Conservation (phyloP, 2,113 vertebrate genomes). For the Gambusia affinis region DNA sequence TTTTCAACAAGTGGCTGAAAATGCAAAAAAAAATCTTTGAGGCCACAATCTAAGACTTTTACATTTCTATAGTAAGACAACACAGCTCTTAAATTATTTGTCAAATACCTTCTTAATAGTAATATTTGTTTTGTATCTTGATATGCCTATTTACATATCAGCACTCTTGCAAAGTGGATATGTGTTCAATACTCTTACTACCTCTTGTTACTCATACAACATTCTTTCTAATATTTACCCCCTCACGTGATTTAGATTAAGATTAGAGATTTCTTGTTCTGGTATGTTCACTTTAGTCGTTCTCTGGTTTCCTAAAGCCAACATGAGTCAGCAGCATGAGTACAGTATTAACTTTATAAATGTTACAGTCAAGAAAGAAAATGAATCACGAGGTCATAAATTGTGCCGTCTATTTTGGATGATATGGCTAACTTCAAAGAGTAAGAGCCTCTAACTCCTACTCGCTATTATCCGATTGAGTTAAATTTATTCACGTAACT, state of each 20-base stretch:
- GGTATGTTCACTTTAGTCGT: neutral
- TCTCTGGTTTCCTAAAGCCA: neutral
- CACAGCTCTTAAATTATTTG: too few species aligned
- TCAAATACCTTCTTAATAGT: too few species aligned
- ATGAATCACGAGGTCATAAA: neutral
- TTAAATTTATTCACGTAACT: neutral
- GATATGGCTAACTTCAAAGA: neutral
- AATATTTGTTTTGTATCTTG: neutral
- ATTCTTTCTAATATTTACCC: constrained; percentile 45
- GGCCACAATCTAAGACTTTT: too few species aligned
- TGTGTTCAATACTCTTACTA: neutral
- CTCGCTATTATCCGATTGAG: constrained; percentile 3
- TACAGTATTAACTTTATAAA: neutral
- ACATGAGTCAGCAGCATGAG: neutral
- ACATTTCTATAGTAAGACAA: too few species aligned
- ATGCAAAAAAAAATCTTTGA: too few species aligned
- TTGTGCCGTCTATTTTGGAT: constrained; percentile 8
- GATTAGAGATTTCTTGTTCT: constrained; percentile 9
- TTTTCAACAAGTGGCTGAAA: too few species aligned
- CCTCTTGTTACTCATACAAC: constrained; percentile 16
- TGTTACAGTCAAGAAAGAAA: neutral
- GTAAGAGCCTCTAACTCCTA: constrained; percentile 4
- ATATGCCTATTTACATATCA: neutral
- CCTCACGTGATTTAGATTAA: constrained; percentile 64
- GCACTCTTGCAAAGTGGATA: neutral